Percentiles rank a stretch among this genome's conserved stretches.
phyloP scores from a whole-genome alignment of 2,113 vertebrate species.

The Lophius piscatorius region DNA sequence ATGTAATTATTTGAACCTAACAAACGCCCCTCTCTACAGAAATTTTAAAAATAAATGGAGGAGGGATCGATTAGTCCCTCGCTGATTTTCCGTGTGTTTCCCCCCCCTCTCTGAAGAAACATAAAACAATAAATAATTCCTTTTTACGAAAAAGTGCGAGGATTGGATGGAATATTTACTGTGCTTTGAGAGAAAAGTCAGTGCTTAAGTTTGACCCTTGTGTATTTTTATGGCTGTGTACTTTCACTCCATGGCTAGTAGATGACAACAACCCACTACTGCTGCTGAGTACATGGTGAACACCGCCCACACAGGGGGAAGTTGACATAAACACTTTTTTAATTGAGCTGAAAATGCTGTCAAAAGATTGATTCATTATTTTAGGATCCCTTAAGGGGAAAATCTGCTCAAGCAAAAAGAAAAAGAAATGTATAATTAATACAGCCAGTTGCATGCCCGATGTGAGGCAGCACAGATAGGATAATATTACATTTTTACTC shows the following conservation, averaged over 20 bases:
- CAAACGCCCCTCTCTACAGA: conserved; percentile 42
- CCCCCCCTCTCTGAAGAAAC: conserved; percentile 34
- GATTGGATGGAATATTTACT: conserved; percentile 57
- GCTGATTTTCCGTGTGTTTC: conserved; percentile 47
- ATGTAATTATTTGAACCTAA: conserved; percentile 60
- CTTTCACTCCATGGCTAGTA: conserved; percentile 1
- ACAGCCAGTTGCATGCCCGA: conserved; percentile 30
- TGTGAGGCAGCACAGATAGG: conserved; percentile 42
- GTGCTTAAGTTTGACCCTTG: conserved; percentile 53
- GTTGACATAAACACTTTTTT: conserved; percentile 66
- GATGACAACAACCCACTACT: conserved; percentile 56
- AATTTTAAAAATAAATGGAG: conserved; percentile 68
- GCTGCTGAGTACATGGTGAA: conserved; percentile 28
- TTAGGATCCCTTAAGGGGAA: conserved; percentile 43
- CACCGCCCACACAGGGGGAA: conserved; percentile 50
- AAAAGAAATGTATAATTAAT: conserved; percentile 59
- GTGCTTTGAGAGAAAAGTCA: conserved; percentile 50
- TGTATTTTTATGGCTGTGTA: conserved; percentile 50
- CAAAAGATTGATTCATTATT: conserved; percentile 60
- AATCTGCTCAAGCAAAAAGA: conserved; percentile 44
- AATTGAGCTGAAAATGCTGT: conserved; percentile 70
- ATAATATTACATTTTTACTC: conserved; percentile 49
- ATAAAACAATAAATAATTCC: conserved; percentile 63
- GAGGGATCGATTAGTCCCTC: conserved; percentile 57
- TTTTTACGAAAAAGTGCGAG: conserved; percentile 37